phyloP scores from a whole-genome alignment of 2,797 vertebrate species.

The Nothura maculosa region DNA sequence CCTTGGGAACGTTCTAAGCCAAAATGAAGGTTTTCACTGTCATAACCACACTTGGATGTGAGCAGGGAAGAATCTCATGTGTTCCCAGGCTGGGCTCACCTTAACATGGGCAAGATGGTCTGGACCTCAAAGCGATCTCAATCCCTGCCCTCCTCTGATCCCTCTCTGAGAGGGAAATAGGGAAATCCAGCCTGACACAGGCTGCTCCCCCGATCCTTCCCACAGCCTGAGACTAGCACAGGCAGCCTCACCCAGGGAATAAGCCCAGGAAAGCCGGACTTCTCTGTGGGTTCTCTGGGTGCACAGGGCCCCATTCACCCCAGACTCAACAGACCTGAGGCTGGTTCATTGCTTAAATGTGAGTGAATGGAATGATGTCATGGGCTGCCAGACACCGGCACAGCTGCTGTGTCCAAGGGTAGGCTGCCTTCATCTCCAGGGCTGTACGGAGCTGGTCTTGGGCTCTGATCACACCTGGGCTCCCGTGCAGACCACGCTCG shows the following conservation, averaged over 20 bases:
- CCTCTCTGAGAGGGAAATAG: not conserved
- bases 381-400: too few relatives aligned
- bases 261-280: accelerated
- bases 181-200: not conserved
- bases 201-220: not conserved
- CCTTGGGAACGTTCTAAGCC: not conserved
- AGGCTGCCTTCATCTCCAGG: too few relatives aligned
- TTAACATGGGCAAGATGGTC: accelerated
- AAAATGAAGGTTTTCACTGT: not conserved
- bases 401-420: too few relatives aligned
- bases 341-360: accelerated
- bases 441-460: too few relatives aligned
- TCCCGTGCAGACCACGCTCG: too few relatives aligned
- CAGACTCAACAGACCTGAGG: not conserved
- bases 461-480: too few relatives aligned
- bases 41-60: accelerated
- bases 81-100: not conserved
- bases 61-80: accelerated
- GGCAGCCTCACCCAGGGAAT: not conserved
- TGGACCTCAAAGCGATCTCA: accelerated
- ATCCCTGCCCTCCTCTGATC: not conserved
- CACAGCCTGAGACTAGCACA: not conserved
- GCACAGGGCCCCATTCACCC: not conserved
- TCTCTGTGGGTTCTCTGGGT: not conserved
- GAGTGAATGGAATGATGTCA: accelerated